A percentile compares a stretch with the other conserved stretches of the same genome.
These are phyloP conservation scores for Pharmacophagus antenor DNA, from an alignment of 2,888 invertebrate species.

Conservation along the genomic window DNA sequence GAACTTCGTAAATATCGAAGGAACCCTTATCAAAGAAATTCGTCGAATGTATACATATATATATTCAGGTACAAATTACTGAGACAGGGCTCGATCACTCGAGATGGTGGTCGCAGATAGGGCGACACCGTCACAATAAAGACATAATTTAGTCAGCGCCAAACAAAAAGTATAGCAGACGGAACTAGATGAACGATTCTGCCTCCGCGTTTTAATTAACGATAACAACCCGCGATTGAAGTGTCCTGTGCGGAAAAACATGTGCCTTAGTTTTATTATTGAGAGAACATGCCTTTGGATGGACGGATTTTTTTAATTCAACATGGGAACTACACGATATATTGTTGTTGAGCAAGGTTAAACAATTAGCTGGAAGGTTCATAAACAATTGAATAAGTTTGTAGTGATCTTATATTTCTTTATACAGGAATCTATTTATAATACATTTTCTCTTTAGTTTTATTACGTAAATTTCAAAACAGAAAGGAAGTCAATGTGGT, in stretches of 20 bases:
- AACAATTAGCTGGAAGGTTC: conserved; percentile 26
- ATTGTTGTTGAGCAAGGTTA: not conserved
- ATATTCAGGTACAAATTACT: conserved; percentile 75
- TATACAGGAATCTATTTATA: not conserved
- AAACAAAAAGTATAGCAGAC: conserved; percentile 64
- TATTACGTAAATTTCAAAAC: too few species aligned
- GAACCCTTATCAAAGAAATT: conserved; percentile 51
- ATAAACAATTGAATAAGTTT: not conserved
- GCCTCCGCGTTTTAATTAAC: conserved; percentile 71
- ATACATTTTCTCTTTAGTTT: too few species aligned
- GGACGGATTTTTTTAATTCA: conserved; percentile 8
- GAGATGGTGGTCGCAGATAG: conserved; percentile 71
- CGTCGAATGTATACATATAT: conserved; percentile 55
- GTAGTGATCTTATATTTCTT: not conserved
- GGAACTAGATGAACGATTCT: conserved; percentile 72
- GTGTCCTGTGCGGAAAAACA: conserved; percentile 49
- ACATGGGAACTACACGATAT: not conserved
- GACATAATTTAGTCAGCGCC: conserved; percentile 76
- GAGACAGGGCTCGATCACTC: conserved; percentile 63
- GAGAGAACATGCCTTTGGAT: conserved; percentile 29
- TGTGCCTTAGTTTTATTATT: conserved; percentile 41
- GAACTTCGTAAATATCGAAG: conserved; percentile 38
- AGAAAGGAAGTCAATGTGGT: too few species aligned
- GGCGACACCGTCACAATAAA: conserved; percentile 67
- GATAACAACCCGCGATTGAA: conserved; percentile 60